phyloP scores from a whole-genome alignment of 1,140 invertebrate species.

The Ceratosolen solmsi region DNA sequence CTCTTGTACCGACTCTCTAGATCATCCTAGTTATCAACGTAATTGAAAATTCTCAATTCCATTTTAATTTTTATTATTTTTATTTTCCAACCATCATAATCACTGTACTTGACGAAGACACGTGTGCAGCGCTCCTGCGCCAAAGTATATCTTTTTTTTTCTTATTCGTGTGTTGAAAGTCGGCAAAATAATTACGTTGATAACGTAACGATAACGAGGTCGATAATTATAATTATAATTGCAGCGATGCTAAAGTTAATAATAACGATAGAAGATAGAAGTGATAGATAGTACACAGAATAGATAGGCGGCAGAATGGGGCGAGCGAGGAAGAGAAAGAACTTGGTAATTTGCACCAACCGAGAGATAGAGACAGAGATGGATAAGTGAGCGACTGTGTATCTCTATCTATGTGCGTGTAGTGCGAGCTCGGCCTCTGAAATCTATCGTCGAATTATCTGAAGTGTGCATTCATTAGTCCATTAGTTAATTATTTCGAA shows the following conservation, averaged over 20 bases:
- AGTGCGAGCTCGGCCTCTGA: slow-evolving; percentile 48
- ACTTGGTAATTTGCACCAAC: background rate
- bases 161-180: background rate
- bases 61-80: background rate
- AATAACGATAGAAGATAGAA: slow-evolving; percentile 19
- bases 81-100: too few species aligned
- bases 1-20: too few species aligned
- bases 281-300: background rate
- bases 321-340: slow-evolving; percentile 3
- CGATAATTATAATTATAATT: slow-evolving; percentile 51
- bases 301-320: background rate
- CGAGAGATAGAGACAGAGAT: too few species aligned
- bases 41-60: background rate
- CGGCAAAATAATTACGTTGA: slow-evolving; percentile 30
- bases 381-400: too few species aligned
- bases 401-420: background rate
- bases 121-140: too few species aligned
- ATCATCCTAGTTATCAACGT: background rate
- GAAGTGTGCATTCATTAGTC: slow-evolving; percentile 66
- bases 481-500: slow-evolving; percentile 72
- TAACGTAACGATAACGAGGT: slow-evolving; percentile 30
- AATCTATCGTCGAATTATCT: slow-evolving; percentile 61
- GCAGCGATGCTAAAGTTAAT: slow-evolving; percentile 30
- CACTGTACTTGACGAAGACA: background rate
- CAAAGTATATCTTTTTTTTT: background rate